Conservation (phyloP, 2,797 vertebrate genomes). For the Oophaga sylvatica region DNA sequence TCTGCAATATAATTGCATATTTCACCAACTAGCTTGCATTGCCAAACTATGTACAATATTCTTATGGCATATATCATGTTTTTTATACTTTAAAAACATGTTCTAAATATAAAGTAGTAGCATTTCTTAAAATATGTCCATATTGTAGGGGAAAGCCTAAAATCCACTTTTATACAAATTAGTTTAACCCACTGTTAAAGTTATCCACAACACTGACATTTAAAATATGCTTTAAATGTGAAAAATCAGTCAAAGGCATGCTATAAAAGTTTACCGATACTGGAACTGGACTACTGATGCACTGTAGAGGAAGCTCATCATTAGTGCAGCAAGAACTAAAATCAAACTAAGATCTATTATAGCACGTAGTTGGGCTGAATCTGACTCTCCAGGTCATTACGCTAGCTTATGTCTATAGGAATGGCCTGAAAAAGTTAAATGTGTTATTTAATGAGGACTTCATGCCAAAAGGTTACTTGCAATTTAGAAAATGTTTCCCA, state of each 20-base stretch:
- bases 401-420: not conserved
- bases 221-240: not conserved
- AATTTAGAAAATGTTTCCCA: not conserved
- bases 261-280: not conserved
- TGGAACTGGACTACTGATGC: not conserved
- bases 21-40: not conserved
- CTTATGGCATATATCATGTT: not conserved
- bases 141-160: not conserved
- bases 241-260: not conserved
- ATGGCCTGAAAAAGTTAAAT: slow-evolving; percentile 1
- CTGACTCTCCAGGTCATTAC: not conserved
- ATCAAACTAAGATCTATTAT: not conserved
- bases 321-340: not conserved
- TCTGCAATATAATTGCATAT: not conserved
- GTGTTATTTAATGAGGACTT: slow-evolving; percentile 1
- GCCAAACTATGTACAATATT: not conserved
- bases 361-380: not conserved
- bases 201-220: not conserved
- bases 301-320: not conserved
- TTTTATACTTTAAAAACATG: not conserved
- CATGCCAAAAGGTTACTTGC: not conserved
- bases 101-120: not conserved
- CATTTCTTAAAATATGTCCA: not conserved
- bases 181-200: not conserved
- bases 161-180: not conserved